A percentile compares a stretch with the other conserved stretches of the same genome.
Conservation (phyloP, 2,797 vertebrate genomes). For the Psittacula derbiana region DNA sequence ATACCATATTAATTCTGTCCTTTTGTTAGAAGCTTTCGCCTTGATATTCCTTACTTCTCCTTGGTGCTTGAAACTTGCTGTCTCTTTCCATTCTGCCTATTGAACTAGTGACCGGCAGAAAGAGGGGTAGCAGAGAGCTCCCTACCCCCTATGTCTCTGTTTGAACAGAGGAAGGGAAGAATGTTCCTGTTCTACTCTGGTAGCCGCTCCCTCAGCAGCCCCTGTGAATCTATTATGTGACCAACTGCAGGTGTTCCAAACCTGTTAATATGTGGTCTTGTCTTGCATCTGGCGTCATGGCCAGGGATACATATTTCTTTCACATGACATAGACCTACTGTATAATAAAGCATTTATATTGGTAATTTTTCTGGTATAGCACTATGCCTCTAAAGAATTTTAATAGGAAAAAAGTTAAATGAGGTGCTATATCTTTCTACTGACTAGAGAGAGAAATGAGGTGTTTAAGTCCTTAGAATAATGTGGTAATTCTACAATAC, state of each 20-base stretch:
- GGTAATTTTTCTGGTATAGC: not conserved
- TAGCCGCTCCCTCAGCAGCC: not conserved
- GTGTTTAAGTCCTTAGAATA: not conserved
- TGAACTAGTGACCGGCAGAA: not conserved
- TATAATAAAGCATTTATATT: not conserved
- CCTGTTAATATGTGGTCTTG: fast-evolving
- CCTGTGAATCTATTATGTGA: not conserved
- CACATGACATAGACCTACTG: not conserved
- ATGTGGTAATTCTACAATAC: not conserved
- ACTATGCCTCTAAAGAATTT: not conserved
- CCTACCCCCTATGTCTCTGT: not conserved
- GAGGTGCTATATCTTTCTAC: not conserved
- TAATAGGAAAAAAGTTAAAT: not conserved
- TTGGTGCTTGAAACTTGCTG: not conserved
- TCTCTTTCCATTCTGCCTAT: not conserved
- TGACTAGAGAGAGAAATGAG: not conserved
- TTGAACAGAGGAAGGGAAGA: not conserved
- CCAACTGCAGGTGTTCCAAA: not conserved
- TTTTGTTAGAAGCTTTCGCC: not conserved
- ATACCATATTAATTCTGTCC: not conserved
- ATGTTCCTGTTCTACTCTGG: fast-evolving
- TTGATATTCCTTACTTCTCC: not conserved
- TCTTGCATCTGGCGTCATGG: not conserved
- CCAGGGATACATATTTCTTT: not conserved
- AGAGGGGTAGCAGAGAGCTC: not conserved